Conservation (phyloP, 1,140 invertebrate genomes). For the Saccostrea glomerata region DNA sequence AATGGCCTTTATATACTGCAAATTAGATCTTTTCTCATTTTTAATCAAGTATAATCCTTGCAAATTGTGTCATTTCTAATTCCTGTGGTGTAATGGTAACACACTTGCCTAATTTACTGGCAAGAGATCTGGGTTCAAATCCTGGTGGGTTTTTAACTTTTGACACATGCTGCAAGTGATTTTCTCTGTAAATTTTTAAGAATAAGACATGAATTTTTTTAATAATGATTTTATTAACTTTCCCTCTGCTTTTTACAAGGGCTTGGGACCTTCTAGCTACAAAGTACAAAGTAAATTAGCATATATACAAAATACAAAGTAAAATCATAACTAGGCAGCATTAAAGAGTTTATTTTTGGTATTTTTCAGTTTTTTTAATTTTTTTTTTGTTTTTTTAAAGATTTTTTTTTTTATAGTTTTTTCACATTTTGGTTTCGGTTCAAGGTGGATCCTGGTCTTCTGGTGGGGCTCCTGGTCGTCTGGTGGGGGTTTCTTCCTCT, state of each 20-base stretch:
- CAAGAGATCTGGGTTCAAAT: background rate
- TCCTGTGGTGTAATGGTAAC: too few species aligned
- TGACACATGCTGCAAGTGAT: background rate
- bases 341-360: background rate
- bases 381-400: background rate
- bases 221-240: background rate
- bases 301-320: background rate
- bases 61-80: too few species aligned
- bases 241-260: conserved; percentile 34
- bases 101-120: too few species aligned
- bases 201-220: background rate
- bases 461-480: background rate
- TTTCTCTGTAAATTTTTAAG: background rate
- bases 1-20: background rate
- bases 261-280: conserved; percentile 14
- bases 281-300: background rate
- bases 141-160: background rate
- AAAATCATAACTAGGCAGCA: conserved; percentile 8
- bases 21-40: background rate
- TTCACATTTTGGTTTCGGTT: background rate
- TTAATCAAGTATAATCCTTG: too few species aligned
- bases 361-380: background rate
- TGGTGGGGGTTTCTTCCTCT: background rate
- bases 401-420: background rate
- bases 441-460: background rate